Evolutionary conservation across 2,113 vertebrate species (phyloP), one percentile per base, ranked within the genome.

Genomic region (Oreotrochilus melanogaster): DNA sequence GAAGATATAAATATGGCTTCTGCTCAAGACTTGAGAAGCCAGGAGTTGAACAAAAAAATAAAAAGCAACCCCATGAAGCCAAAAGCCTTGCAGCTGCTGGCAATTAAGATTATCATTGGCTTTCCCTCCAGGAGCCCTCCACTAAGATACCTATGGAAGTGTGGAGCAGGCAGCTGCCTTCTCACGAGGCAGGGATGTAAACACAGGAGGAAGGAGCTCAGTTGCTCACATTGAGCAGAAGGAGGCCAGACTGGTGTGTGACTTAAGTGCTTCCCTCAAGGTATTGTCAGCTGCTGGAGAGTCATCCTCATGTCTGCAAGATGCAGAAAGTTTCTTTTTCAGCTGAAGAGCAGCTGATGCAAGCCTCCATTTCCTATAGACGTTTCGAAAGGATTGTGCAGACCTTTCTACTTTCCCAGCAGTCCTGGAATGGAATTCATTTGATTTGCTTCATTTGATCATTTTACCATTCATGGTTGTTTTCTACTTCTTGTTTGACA

Each of bases 1-100:
- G 50, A 62, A 89, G 28, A 43, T 57, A 67, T 8, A 87, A 85
- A 54, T 65, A 70, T 6, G 28, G 25, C 60, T 91, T 78, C 31
- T 80, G 27, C 78, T 78, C 50, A 64, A 70, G 74, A 54, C 73
- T 95, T 95, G 81, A 42, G 71, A 76, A 95, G 37, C 78, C 73
- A 82, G 42, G 45, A 85, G 28, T 80, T 88, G 10, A 66, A 66
- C 6, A 43, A 78, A 7, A 51, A 51, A 57, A 35, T 37, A 48
- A 51, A 73, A 71, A 75, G 53, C 60, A 78, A 53, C 14, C 12
- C 25, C 14, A 4, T 66, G 33, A 69, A 94, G 81, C n/a, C 70
- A 92, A 74, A 83, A 89, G 51, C 54, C n/a, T 74, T 91, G 72
- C 94, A 96, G 94, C 89, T 96, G 93, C 88, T 78, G 43, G 60